phyloP scores from a whole-genome alignment of 2,797 vertebrate species.

The Sebastes itinus region DNA sequence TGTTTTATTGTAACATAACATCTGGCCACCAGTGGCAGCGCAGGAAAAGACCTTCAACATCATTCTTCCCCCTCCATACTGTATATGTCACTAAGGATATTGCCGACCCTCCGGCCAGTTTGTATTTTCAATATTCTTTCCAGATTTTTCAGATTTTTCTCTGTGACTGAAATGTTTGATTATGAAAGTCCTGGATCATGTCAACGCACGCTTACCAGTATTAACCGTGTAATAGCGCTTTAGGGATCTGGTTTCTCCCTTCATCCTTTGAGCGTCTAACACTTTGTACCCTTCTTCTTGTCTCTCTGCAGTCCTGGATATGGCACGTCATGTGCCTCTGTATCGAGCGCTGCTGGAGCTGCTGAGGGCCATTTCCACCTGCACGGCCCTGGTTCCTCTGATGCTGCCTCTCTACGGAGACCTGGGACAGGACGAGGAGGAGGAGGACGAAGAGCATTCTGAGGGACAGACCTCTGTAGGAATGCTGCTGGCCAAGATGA shows the following conservation, averaged over 20 bases:
- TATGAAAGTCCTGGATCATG: not conserved
- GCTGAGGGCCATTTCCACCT: conserved; percentile 94
- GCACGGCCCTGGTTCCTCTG: conserved; percentile 91
- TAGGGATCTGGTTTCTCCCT: not conserved
- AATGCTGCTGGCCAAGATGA: conserved; percentile 98
- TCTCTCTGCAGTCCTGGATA: conserved; percentile 91
- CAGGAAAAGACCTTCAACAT: no score
- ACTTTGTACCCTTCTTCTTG: not conserved
- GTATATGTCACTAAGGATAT: not conserved
- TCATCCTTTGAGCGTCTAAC: not conserved
- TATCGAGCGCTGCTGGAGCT: conserved; percentile 95
- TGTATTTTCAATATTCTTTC: no score
- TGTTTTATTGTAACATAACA: no score
- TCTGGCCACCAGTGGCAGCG: no score
- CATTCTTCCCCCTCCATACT: no score
- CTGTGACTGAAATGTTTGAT: not conserved
- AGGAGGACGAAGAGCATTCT: conserved; percentile 89
- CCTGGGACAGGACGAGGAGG: conserved; percentile 88
- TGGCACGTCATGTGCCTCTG: conserved; percentile 97
- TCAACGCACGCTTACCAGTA: not conserved
- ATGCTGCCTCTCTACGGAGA: conserved; percentile 92
- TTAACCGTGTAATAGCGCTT: not conserved
- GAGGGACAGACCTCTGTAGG: conserved; percentile 96
- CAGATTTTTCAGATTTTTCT: not conserved
- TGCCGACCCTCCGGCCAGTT: not conserved